These are phyloP conservation scores for Alcis repandata DNA, from an alignment of 2,888 invertebrate genomes.

Conservation along the genomic window DNA sequence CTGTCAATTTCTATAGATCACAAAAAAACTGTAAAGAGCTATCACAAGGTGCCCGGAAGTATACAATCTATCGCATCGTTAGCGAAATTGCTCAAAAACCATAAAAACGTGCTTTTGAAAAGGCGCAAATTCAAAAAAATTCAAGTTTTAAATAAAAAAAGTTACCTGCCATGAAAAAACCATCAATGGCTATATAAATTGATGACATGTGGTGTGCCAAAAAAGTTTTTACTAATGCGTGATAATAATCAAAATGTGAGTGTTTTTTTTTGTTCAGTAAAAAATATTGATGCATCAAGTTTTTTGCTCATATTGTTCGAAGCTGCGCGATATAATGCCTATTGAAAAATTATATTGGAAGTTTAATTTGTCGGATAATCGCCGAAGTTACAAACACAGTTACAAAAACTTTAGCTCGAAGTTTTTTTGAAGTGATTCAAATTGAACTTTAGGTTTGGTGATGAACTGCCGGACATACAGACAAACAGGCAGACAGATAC, in stretches of 20 bases:
- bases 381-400: too few species aligned
- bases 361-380: background rate
- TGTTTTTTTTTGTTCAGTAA: conserved; percentile 42
- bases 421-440: too few species aligned
- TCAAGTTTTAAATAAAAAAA: conserved; percentile 46
- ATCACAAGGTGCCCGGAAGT: conserved; percentile 66
- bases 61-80: conserved; percentile 73
- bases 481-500: too few species aligned
- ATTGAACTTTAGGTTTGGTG: too few species aligned
- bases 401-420: too few species aligned
- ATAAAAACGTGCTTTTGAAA: conserved; percentile 71
- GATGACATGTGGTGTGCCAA: conserved; percentile 70
- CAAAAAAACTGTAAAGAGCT: conserved; percentile 46
- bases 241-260: conserved; percentile 65
- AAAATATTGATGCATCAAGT: conserved; percentile 37
- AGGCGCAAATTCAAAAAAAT: conserved; percentile 77
- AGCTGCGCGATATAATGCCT: conserved; percentile 9
- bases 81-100: conserved; percentile 72
- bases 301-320: conserved; percentile 27
- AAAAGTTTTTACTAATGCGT: conserved; percentile 71
- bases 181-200: conserved; percentile 69
- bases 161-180: conserved; percentile 62
- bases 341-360: background rate
- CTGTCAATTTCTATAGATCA: background rate
- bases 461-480: too few species aligned